Conservation (phyloP, 2,888 invertebrate species). For the Lasioglossum villosulum region DNA sequence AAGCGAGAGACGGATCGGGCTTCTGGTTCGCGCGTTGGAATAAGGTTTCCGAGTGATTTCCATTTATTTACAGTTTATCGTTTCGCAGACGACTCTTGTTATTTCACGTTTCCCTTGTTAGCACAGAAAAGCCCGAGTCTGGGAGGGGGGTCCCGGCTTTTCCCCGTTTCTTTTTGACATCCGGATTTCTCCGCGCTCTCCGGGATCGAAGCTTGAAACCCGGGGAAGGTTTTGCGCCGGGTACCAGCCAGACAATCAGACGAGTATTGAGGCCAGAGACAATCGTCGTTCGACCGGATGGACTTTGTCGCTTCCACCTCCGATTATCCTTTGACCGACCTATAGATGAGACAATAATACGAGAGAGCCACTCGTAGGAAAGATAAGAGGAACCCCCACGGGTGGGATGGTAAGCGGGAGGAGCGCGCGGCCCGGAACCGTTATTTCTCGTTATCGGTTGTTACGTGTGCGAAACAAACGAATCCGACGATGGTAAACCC, state of each 20-base stretch:
- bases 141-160: background rate
- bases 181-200: constrained; percentile 47
- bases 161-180: constrained; percentile 53
- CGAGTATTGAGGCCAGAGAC: constrained; percentile 70
- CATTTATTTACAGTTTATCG: constrained; percentile 57
- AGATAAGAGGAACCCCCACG: constrained; percentile 59
- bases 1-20: background rate
- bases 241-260: constrained; percentile 68
- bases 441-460: constrained; percentile 78
- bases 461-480: constrained; percentile 72
- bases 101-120: constrained; percentile 58
- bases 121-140: constrained; percentile 28
- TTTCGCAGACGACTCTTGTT: constrained; percentile 45
- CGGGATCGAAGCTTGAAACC: constrained; percentile 33
- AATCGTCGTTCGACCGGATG: constrained; percentile 76
- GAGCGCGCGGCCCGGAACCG: constrained; percentile 51
- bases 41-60: constrained; percentile 32
- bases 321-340: constrained; percentile 80
- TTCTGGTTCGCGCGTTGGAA: background rate
- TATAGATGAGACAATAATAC: constrained; percentile 78
- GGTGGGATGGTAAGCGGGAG: constrained; percentile 52
- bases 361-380: constrained; percentile 69
- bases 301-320: constrained; percentile 74
- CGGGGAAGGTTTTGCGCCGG: constrained; percentile 34
- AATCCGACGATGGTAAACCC: constrained; percentile 67